A percentile compares a stretch with the other conserved stretches of the same genome.
Conservation (phyloP, 92 coral and sea anemone species). For the Scolanthus callimorphus region DNA sequence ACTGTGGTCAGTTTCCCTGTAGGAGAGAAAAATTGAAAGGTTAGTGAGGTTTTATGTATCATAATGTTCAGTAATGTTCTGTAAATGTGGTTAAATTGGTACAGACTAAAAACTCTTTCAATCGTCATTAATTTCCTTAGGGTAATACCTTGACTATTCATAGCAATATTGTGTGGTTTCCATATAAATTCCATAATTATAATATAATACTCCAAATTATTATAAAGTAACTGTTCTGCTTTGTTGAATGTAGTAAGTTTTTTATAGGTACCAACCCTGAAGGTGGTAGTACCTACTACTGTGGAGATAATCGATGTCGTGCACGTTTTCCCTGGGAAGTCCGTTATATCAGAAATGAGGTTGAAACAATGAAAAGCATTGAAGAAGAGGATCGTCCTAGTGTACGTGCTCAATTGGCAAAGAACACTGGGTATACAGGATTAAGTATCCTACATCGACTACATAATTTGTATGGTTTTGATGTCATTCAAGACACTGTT, state of each 20-base stretch:
- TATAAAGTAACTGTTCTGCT: background rate
- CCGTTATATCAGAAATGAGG: slow-evolving; percentile 22
- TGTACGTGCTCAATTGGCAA: slow-evolving; percentile 40
- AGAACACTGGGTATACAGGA: slow-evolving; percentile 48
- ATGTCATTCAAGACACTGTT: slow-evolving; percentile 52
- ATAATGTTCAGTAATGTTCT: background rate
- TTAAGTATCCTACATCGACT: slow-evolving; percentile 53
- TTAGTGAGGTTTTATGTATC: background rate
- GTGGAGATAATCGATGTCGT: slow-evolving; percentile 31
- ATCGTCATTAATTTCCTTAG: background rate
- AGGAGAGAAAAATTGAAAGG: slow-evolving; percentile 48
- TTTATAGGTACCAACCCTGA: slow-evolving; percentile 39
- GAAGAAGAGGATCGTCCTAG: slow-evolving; percentile 45
- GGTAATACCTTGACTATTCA: background rate
- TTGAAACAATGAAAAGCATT: slow-evolving; percentile 29
- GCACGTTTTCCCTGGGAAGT: slow-evolving; percentile 39
- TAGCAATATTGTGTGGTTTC: background rate
- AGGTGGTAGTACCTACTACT: slow-evolving; percentile 40
- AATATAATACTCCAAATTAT: background rate
- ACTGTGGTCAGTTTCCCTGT: slow-evolving; percentile 37
- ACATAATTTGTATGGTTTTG: slow-evolving; percentile 43
- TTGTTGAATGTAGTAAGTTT: background rate
- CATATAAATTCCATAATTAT: background rate
- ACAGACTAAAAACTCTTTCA: background rate
- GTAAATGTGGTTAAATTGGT: background rate